Evolutionary conservation across 2,888 invertebrate species (phyloP), one percentile per base, ranked within the genome.

Genomic region (Meloe dianella): DNA sequence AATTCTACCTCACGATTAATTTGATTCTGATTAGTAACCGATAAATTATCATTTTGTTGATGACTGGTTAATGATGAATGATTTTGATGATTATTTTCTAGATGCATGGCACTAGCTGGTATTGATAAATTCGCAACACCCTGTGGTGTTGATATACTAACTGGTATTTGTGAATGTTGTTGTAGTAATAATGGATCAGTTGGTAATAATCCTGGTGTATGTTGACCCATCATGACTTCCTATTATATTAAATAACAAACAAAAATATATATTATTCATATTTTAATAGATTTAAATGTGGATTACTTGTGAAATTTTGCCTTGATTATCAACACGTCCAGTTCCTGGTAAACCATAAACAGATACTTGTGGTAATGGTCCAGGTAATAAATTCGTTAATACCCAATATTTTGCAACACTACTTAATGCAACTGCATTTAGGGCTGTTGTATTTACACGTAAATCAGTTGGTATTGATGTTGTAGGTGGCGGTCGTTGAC

Each of bases 371-470:
- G 91, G 91, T 82, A 92, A 87, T 61, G 91, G 91, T 66, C 91
- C 90, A 64, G 92, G 92, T 81, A 92, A 90, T 74, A 93, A 86
- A 87, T 92, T 92, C 70, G 92, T 92, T 82, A 93, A 89, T 80
- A 93, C 92, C 92, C 92, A 93, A 83, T 92, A 93, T 84, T 93
- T 93, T 73, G 92, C 92, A 79, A 92, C 91, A 85, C 89, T 91
- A 81, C 90, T 89, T 85, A 91, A 87, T 79, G 91, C 90, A 78
- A 91, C 90, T 64, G 87, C 87, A 81, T 89, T 89, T 72, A 90
- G 86, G 66, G 89, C 89, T 60, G 89, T 88, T 0, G 89, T 88
- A 79, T 89, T 89, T 57, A 89, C 89, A 78, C 89, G 82, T 58
- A 89, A 81, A 80, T 89, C 89, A 8, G 89, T 89, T 60, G 89